A percentile compares a stretch with the other conserved stretches of the same genome.
These are phyloP conservation scores for Pelobates fuscus DNA, from an alignment of 2,113 vertebrate genomes.

Conservation along the genomic window DNA sequence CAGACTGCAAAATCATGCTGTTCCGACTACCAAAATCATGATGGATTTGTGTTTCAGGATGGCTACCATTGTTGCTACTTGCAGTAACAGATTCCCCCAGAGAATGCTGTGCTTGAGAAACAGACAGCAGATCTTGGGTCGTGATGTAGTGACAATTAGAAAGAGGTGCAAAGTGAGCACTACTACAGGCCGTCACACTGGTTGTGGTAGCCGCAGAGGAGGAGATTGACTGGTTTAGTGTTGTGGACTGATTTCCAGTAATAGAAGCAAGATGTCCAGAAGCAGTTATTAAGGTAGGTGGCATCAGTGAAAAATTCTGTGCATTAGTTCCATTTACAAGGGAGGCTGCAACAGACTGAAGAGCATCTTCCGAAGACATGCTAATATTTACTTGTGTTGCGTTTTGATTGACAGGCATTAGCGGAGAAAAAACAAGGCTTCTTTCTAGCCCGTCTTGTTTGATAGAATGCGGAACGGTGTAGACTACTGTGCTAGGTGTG, in stretches of 20 bases:
- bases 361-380: slow-evolving; percentile 71
- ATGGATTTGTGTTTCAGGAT: slow-evolving; percentile 67
- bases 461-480: slow-evolving; percentile 86
- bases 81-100: slow-evolving; percentile 67
- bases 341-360: slow-evolving; percentile 70
- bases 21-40: slow-evolving; percentile 76
- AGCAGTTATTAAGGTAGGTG: slow-evolving; percentile 70
- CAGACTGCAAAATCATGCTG: slow-evolving; percentile 78
- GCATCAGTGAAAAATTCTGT: slow-evolving; percentile 70
- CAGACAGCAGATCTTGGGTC: slow-evolving; percentile 73
- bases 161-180: slow-evolving; percentile 76
- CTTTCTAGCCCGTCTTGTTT: slow-evolving; percentile 90
- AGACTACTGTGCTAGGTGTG: slow-evolving; percentile 84
- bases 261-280: slow-evolving; percentile 70
- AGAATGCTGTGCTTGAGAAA: slow-evolving; percentile 64
- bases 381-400: slow-evolving; percentile 77
- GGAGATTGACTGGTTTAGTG: slow-evolving; percentile 64
- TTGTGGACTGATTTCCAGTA: slow-evolving; percentile 42
- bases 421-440: slow-evolving; percentile 84
- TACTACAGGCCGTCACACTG: slow-evolving; percentile 81
- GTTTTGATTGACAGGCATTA: slow-evolving; percentile 85
- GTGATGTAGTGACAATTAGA: slow-evolving; percentile 77
- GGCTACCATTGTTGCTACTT: slow-evolving; percentile 63
- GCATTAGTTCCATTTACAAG: slow-evolving; percentile 72
- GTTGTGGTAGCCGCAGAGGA: slow-evolving; percentile 77